Evolutionary conservation across 2,888 invertebrate species (phyloP).

Genomic region (Rhyacophila evoluta): DNA sequence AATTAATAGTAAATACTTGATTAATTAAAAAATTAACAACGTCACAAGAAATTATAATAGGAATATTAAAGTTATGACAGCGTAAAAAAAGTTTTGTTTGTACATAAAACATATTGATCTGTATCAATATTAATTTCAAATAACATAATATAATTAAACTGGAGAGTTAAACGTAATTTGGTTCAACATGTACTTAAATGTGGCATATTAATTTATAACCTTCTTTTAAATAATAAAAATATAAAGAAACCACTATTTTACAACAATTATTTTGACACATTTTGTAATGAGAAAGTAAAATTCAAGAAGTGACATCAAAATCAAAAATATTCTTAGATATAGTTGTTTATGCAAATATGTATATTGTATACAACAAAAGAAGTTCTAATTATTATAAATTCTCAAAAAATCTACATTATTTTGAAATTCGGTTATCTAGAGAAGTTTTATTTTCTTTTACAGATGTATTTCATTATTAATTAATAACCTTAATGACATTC

Average conservation of each 20-base stretch:
- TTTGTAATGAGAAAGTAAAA: not conserved
- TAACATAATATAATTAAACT: not conserved
- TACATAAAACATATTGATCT: constrained; percentile 40
- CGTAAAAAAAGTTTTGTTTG: constrained; percentile 39
- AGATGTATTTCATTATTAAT: constrained; percentile 37
- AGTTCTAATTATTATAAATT: constrained; percentile 25
- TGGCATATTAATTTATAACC: no score
- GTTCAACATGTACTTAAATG: not conserved
- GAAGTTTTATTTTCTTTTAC: constrained; percentile 49
- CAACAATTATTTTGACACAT: not conserved
- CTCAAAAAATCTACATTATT: constrained; percentile 40
- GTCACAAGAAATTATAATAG: not conserved
- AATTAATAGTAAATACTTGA: constrained; percentile 14
- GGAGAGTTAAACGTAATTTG: not conserved
- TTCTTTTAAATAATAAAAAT: no score
- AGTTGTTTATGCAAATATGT: constrained; percentile 26
- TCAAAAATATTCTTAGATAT: constrained; percentile 3
- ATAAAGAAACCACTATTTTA: no score
- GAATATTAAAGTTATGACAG: not conserved
- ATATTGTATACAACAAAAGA: constrained; percentile 15
- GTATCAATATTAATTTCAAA: constrained; percentile 33
- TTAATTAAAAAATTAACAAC: constrained; percentile 26
- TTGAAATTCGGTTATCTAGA: constrained; percentile 53
- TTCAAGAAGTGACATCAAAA: constrained; percentile 19
- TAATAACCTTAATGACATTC: constrained; percentile 46